Evolutionary conservation across 1,140 invertebrate species (phyloP), one percentile per base, ranked within the genome.

Genomic region (Penaeus indicus): DNA sequence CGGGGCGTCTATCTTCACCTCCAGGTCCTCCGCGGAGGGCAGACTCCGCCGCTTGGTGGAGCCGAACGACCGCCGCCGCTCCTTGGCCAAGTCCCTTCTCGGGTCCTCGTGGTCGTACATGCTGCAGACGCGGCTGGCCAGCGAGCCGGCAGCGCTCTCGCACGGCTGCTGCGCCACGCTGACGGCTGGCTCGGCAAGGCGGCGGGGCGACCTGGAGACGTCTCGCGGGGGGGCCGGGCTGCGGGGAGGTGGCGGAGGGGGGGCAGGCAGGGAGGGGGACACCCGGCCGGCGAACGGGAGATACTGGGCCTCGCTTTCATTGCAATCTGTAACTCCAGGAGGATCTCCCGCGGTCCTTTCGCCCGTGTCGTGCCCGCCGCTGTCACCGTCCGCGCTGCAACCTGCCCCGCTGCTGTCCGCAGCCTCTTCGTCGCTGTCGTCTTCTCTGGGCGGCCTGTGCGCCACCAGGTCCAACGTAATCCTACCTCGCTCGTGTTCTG

Each of bases 401-500:
- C 60, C 38, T 11, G 25, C 75, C 25, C 60, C 78, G 32, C 69
- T 72, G 0, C 32, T 77, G 4, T 72, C 69, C 32, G 62, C 86
- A 19, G 83, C 86, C 10, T 54, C 72, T 47, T 84, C 82, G 60
- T 84, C 81, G 38, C 67, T 75, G 19, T 88, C 86, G n/a, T 77
- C 80, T 25, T 84, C 80, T 22, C 86, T 60, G 18, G 86, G 81
- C 21, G 86, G 86, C 69, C 69, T 75, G 61, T 88, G 86, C 42
- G 86, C 86, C 69, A 88, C 86, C 19, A 88, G 82, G 72, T 88
- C 86, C 54, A 88, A 61, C 27, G 86, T 78, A 61, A 88, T 88
- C 69, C 82, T 83, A 62, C 67, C 61, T 27, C 86, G 80, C 38
- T 88, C 86, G 60, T 84, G 86, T 72, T 88, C 86, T 16, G 86